Percentiles rank a stretch among this genome's conserved stretches.
Conservation (phyloP, 2,888 invertebrate species). For the Ischnus inquisitorius region DNA sequence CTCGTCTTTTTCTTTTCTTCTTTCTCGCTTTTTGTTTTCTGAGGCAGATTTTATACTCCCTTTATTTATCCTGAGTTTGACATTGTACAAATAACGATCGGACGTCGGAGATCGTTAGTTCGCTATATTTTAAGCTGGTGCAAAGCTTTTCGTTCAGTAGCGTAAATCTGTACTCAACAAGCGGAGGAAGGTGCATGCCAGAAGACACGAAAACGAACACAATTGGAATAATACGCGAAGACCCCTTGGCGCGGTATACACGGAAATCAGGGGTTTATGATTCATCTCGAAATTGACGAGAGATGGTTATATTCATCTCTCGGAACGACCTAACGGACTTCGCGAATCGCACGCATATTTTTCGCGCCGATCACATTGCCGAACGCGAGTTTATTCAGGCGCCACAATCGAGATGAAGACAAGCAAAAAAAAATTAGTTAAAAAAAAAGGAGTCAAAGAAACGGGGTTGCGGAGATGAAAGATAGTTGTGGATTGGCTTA, state of each 20-base stretch:
- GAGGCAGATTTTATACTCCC: not conserved
- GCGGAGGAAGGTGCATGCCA: constrained; percentile 9
- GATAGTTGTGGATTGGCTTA: constrained; percentile 54
- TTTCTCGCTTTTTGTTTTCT: constrained; percentile 6
- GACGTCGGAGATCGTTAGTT: constrained; percentile 45
- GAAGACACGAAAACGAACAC: not conserved
- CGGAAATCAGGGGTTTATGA: not conserved
- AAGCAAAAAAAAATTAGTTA: not conserved
- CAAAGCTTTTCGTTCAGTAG: not conserved
- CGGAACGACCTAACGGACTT: constrained; percentile 52
- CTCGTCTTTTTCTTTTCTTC: not conserved
- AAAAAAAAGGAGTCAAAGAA: constrained; percentile 28
- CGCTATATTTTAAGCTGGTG: constrained; percentile 19
- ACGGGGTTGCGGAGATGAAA: constrained; percentile 30
- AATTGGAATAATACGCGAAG: not conserved
- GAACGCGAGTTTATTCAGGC: constrained; percentile 36
- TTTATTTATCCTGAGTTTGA: constrained; percentile 24
- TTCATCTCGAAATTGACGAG: not conserved
- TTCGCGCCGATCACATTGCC: constrained; percentile 57
- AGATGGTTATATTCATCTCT: constrained; percentile 35
- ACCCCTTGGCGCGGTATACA: not conserved
- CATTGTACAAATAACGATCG: constrained; percentile 33
- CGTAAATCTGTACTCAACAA: constrained; percentile 19
- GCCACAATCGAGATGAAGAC: constrained; percentile 2
- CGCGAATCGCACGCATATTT: constrained; percentile 48